Evolutionary conservation across 2,888 invertebrate genomes (phyloP).

Genomic region (Eristalis arbustorum): DNA sequence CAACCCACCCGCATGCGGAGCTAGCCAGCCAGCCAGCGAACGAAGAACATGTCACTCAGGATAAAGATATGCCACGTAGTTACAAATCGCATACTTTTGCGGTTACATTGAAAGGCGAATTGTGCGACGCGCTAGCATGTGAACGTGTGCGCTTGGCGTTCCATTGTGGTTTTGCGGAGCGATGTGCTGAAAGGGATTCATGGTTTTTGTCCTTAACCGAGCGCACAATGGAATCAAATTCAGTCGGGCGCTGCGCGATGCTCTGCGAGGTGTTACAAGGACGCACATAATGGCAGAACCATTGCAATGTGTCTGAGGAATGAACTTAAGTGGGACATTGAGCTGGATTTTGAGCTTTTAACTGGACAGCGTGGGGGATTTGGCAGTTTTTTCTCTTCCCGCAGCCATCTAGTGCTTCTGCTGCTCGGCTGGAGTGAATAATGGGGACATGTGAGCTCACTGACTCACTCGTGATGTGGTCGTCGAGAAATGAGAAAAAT

Average conservation of each 20-base stretch:
- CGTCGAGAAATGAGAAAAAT: too few species aligned
- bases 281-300: constrained; percentile 2
- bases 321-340: constrained; percentile 16
- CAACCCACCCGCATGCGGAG: neutral
- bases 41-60: constrained; percentile 58
- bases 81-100: constrained; percentile 68
- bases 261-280: constrained; percentile 44
- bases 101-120: constrained; percentile 59
- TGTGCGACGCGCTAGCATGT: constrained; percentile 52
- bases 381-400: neutral
- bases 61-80: constrained; percentile 68
- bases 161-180: neutral
- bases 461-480: neutral
- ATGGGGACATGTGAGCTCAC: neutral
- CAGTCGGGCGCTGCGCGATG: constrained; percentile 40
- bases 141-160: constrained; percentile 38
- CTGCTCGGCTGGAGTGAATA: neutral
- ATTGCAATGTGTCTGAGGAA: constrained; percentile 10
- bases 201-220: constrained; percentile 45
- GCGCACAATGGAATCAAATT: constrained; percentile 40
- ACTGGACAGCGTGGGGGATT: constrained; percentile 42
- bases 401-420: neutral
- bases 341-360: constrained; percentile 25
- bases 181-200: constrained; percentile 49
- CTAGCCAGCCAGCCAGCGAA: neutral